These are phyloP conservation scores for Mixornis gularis DNA, from an alignment of 2,113 vertebrate genomes.

Conservation along the genomic window DNA sequence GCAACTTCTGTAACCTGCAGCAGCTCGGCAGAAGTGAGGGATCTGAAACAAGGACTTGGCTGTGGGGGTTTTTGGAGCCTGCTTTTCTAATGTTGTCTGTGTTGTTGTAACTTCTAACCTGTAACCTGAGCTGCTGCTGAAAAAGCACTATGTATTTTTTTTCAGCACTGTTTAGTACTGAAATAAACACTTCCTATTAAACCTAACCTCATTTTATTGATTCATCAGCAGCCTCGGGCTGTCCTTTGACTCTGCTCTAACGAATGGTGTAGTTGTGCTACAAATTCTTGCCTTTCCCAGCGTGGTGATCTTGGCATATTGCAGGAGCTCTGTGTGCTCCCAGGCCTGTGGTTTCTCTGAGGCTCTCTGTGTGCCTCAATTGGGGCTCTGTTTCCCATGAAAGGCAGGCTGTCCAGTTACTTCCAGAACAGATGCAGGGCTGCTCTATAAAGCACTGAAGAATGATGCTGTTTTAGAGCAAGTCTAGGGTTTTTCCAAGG, in stretches of 20 bases:
- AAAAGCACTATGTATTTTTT: not conserved
- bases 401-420: slow-evolving; percentile 37
- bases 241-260: not conserved
- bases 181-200: slow-evolving; percentile 19
- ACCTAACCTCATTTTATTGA: not conserved
- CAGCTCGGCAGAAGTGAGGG: not conserved
- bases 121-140: not conserved
- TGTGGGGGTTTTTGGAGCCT: not conserved
- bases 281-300: not conserved
- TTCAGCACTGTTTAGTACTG: not conserved
- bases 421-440: slow-evolving; percentile 29
- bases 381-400: slow-evolving; percentile 32
- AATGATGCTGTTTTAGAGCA: slow-evolving; percentile 32
- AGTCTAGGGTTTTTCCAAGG: slow-evolving; percentile 30
- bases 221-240: not conserved
- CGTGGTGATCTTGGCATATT: not conserved
- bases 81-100: not conserved
- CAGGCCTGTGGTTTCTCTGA: not conserved
- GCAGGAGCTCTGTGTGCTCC: not conserved
- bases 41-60: not conserved
- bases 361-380: slow-evolving; percentile 34
- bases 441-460: slow-evolving; percentile 22
- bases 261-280: not conserved
- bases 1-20: not conserved
- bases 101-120: not conserved